Evolutionary conservation across 2,113 vertebrate genomes (phyloP).

Genomic region (Hydrolagus affinis): DNA sequence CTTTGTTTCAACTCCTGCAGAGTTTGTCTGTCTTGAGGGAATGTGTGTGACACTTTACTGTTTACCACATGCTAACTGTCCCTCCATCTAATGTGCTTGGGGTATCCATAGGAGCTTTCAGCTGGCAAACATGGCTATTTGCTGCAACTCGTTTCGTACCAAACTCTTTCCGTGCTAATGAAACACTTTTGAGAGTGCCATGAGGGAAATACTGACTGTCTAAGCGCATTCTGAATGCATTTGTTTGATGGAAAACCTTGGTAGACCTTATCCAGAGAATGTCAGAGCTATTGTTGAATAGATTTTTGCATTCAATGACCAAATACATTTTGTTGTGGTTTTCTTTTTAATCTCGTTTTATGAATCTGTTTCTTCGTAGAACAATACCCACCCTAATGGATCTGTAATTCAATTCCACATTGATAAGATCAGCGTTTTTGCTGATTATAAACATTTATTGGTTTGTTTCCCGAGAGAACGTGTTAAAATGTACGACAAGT

Average conservation of each 20-base stretch:
- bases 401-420: background rate
- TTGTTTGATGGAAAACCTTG: background rate
- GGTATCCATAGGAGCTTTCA: background rate
- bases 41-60: background rate
- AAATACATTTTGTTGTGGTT: background rate
- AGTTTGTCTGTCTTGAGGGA: background rate
- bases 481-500: too few species aligned
- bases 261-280: background rate
- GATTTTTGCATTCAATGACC: background rate
- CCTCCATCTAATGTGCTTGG: background rate
- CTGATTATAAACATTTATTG: too few species aligned
- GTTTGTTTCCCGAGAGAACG: too few species aligned
- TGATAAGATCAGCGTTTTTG: too few species aligned
- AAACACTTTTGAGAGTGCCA: background rate
- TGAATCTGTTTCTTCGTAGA: background rate
- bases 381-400: background rate
- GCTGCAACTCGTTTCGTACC: background rate
- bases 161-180: background rate
- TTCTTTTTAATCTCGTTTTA: background rate
- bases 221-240: background rate
- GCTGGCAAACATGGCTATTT: too few species aligned
- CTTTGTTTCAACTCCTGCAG: too few species aligned
- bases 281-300: background rate
- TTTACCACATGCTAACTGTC: background rate
- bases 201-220: conserved; percentile 12